Evolutionary conservation across 1,140 invertebrate species (phyloP).

Genomic region (Sminthurides bifidus): DNA sequence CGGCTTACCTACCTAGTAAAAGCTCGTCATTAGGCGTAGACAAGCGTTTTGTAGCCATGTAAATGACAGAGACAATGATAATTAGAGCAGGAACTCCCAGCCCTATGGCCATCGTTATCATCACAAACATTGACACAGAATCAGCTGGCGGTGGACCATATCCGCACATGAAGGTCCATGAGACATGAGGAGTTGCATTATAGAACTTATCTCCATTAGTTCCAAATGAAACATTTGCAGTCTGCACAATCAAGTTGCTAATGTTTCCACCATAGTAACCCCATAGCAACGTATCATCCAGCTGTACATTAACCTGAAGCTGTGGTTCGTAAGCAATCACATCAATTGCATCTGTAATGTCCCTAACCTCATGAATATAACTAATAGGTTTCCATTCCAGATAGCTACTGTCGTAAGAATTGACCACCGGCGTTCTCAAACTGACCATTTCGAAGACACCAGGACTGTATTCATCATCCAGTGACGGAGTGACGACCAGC

Average conservation of each 20-base stretch:
- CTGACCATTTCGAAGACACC: conserved; percentile 25
- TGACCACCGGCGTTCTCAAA: conserved; percentile 18
- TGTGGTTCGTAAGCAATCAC: conserved; percentile 9
- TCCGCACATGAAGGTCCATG: conserved; percentile 24
- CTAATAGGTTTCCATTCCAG: conserved; percentile 29
- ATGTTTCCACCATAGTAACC: conserved; percentile 15
- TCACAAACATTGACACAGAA: conserved; percentile 20
- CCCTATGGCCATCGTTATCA: conserved; percentile 20
- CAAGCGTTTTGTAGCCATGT: conserved; percentile 11
- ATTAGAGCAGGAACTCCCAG: conserved; percentile 29
- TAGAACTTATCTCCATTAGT: conserved; percentile 26
- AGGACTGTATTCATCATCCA: conserved; percentile 30
- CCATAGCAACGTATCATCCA: conserved; percentile 16
- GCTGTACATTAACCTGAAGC: neutral
- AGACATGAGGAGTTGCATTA: conserved; percentile 13
- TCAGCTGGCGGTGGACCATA: conserved; percentile 23
- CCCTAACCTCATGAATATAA: conserved; percentile 17
- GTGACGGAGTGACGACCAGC: neutral
- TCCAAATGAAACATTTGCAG: conserved; percentile 27
- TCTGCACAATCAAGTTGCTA: conserved; percentile 11
- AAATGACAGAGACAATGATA: conserved; percentile 17
- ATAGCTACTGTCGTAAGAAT: conserved; percentile 17
- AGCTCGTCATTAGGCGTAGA: conserved; percentile 21
- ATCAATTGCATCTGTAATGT: conserved; percentile 27
- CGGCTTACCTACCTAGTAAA: conserved; percentile 16